These are phyloP conservation scores for Eretmochelys imbricata DNA, from an alignment of 2,113 vertebrate genomes.

Conservation along the genomic window DNA sequence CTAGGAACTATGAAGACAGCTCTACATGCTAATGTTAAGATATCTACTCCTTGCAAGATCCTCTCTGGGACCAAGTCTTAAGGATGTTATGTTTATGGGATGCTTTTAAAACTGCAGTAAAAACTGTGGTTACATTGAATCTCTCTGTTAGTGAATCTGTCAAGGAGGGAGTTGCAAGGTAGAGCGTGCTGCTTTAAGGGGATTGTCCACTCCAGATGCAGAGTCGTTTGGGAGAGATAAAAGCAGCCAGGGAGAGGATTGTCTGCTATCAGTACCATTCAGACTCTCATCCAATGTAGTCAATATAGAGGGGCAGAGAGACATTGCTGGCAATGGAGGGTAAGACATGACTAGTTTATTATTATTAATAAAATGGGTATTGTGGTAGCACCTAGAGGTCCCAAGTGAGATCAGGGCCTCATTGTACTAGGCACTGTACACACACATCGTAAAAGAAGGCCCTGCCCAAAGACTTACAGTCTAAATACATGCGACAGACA, in stretches of 20 bases:
- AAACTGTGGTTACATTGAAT: not conserved
- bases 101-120: rapidly evolving
- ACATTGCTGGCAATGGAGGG: not conserved
- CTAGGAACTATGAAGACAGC: rapidly evolving
- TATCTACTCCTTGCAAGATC: rapidly evolving
- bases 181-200: not conserved
- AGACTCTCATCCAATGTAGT: not conserved
- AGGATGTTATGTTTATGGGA: not conserved
- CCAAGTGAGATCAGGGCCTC: not conserved
- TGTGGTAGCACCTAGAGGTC: not conserved
- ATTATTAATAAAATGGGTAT: not conserved
- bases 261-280: not conserved
- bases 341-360: not conserved
- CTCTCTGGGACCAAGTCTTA: not conserved
- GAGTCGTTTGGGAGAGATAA: not conserved
- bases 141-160: not conserved
- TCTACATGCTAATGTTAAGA: rapidly evolving
- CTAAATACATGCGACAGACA: not conserved
- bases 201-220: not conserved
- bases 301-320: not conserved
- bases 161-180: not conserved
- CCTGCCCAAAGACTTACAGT: not conserved
- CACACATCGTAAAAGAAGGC: not conserved
- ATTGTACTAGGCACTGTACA: not conserved
- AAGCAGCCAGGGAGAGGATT: not conserved